phyloP scores from a whole-genome alignment of 2,113 vertebrate species.

The Aleadryas rufinucha region DNA sequence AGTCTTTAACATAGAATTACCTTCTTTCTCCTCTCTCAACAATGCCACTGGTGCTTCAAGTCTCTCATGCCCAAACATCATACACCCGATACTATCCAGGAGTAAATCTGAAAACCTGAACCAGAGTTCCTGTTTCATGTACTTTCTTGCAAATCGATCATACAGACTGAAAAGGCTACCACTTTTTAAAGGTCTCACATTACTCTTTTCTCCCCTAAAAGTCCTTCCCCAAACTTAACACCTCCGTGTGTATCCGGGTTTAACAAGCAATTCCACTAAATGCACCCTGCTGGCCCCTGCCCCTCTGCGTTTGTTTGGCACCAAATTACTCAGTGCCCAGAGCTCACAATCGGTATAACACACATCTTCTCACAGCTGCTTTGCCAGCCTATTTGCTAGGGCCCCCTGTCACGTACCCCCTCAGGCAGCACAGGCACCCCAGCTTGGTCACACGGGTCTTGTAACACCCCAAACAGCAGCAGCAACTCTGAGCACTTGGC shows the following conservation, averaged over 20 bases:
- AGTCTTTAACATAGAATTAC: background rate
- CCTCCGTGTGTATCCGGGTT: background rate
- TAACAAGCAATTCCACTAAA: background rate
- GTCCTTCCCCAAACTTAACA: background rate
- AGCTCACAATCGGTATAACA: background rate
- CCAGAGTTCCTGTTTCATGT: background rate
- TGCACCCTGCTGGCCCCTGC: background rate
- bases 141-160: background rate
- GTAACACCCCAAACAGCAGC: background rate
- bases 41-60: background rate
- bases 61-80: background rate
- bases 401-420: background rate
- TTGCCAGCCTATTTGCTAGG: background rate
- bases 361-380: background rate
- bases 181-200: background rate
- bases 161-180: background rate
- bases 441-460: background rate
- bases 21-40: background rate
- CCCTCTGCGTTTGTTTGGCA: background rate
- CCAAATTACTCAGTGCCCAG: background rate
- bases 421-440: background rate
- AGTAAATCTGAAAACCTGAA: background rate
- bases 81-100: background rate
- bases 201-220: background rate
- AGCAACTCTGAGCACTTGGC: background rate